Evolutionary conservation across 2,888 invertebrate genomes (phyloP).

Genomic region (Melitaea athalia): DNA sequence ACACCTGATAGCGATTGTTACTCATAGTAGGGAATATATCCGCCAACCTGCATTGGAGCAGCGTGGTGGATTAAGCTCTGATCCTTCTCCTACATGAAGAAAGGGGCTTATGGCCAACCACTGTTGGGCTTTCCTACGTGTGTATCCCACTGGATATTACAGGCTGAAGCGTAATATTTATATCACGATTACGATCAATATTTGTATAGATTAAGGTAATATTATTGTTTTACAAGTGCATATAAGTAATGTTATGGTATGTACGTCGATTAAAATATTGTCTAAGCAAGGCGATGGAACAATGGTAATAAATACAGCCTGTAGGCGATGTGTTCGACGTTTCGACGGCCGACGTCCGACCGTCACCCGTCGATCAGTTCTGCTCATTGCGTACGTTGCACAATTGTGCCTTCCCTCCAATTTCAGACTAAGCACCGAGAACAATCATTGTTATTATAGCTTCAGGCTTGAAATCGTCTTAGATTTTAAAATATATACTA

Average conservation of each 20-base stretch:
- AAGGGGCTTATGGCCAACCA: too few relatives aligned
- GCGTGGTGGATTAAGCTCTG: too few relatives aligned
- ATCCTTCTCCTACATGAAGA: too few relatives aligned
- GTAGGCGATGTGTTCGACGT: constrained; percentile 40
- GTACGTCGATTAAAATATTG: constrained; percentile 8
- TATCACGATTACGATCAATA: too few relatives aligned
- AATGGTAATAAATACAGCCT: constrained; percentile 38
- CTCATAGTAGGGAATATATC: too few relatives aligned
- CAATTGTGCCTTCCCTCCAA: constrained; percentile 49
- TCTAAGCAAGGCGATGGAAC: constrained; percentile 22
- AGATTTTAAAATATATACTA: constrained; percentile 20
- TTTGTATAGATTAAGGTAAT: too few relatives aligned
- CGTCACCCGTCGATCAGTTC: constrained; percentile 61
- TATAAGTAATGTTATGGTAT: background rate
- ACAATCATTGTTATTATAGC: constrained; percentile 38
- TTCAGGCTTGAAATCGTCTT: constrained; percentile 31
- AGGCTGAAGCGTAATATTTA: too few relatives aligned
- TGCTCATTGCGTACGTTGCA: constrained; percentile 65
- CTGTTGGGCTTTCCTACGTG: too few relatives aligned
- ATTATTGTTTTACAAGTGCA: background rate
- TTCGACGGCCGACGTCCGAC: constrained; percentile 52
- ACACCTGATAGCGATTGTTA: too few relatives aligned
- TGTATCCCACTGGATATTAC: too few relatives aligned
- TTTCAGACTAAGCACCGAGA: constrained; percentile 38
- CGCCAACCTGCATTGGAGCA: too few relatives aligned